Base-by-base conservation (phyloP, 2,888 invertebrate species). In the Amblyjoppa proteus region DNA sequence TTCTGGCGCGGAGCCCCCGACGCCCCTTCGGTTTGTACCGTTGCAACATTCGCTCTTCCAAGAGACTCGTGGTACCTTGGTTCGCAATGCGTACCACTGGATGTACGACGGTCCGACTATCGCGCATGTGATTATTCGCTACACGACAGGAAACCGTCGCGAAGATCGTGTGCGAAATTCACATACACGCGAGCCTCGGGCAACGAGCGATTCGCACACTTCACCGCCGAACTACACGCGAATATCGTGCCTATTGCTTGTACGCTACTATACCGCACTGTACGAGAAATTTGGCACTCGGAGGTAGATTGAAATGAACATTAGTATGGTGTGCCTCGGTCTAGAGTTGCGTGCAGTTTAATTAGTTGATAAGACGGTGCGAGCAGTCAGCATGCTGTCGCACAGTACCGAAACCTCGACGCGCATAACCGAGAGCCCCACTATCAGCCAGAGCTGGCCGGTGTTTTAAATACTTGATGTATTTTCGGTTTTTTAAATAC, bases 311-410 rank as follows among this genome's bases (percentile, higher is more conserved):
- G 81, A 83, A 80, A 87, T 84, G 74, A 87, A 85, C 90, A 89
- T 90, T 90, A 89, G 89, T 88, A 89, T 89, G 89, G 90, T 86
- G 64, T 41, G 88, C 83, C 75, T 84, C 71, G 79, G 79, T 31
- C 61, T 73, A 84, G 78, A 86, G 88, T 87, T 88, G 85, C 82
- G 82, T 88, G 58, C 28, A 90, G 89, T 90, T 91, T 87, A 90
- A 90, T 90, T 88, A 87, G 89, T 88, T 89, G 89, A 90, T 90
- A 91, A 91, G 87, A 88, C 82, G 71, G 69, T 51, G 61, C 51
- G n/a, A 68, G 64, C 28, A 41, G 66, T 80, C 77, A 45, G 49
- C 61, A n/a, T 49, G 11, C 13, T 13, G 28, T 25, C 49, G 7
- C 5, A 13, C 16, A 28, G 49, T 7, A 45, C 25, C 69, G 45